Conservation (phyloP, 2,797 vertebrate species). For the Phoeniculus purpureus region DNA sequence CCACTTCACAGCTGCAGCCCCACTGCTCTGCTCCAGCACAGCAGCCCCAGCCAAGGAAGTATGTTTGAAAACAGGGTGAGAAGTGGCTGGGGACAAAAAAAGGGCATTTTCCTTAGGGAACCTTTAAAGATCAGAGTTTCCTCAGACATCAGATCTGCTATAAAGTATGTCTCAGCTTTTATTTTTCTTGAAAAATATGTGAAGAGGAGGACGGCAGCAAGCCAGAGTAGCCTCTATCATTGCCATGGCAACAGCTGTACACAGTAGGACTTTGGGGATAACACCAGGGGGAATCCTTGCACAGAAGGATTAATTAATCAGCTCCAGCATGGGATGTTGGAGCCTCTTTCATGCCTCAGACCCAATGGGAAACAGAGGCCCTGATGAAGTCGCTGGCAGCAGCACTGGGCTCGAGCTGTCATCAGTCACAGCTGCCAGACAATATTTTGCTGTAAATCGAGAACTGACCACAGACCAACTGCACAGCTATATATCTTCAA, state of each 20-base stretch:
- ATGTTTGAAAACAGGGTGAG: not conserved
- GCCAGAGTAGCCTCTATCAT: not conserved
- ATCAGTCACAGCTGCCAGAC: not conserved
- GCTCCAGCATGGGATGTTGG: not conserved
- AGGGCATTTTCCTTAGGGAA: not conserved
- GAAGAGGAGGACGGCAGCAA: not conserved
- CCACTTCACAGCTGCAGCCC: not conserved
- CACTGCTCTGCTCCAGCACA: accelerated
- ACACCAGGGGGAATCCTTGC: not conserved
- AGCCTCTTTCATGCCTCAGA: not conserved
- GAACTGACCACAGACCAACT: not conserved
- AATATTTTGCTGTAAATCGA: not conserved
- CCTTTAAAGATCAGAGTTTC: not conserved
- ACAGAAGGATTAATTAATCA: not conserved
- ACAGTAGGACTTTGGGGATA: not conserved
- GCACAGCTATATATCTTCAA: not conserved
- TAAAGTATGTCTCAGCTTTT: not conserved
- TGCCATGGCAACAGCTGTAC: not conserved
- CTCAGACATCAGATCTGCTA: not conserved
- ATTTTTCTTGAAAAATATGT: not conserved
- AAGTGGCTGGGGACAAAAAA: not conserved
- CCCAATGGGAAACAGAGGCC: not conserved
- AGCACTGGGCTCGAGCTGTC: not conserved
- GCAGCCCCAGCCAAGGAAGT: accelerated
- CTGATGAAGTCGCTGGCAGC: not conserved